Base-by-base conservation (phyloP, 2,113 vertebrate species). In the rat (Rattus norvegicus) region DNA sequence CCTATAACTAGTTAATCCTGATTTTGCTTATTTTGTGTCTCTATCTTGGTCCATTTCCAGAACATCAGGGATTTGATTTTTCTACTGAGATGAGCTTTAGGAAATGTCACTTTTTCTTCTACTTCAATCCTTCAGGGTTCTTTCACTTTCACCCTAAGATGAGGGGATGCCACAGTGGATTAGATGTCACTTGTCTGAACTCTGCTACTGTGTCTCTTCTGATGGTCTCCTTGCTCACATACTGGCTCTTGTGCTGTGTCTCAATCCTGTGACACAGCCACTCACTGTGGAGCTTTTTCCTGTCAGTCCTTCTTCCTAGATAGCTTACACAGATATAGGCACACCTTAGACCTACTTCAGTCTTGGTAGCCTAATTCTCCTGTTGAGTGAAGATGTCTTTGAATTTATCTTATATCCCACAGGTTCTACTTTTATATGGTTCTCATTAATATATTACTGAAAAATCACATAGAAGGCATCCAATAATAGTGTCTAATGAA, bases 181-280 rank as follows among this genome's bases (percentile, higher is more conserved):
- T 65, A 47, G n/a, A 28, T 3, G 19, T 13, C 26, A 36, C n/a
- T 11, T 30, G 28, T 33, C 33, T 76, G 10, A 5, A n/a, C 2
- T 17, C 24, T 56, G 19, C 2, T 22, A 12, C 17, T 14, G 17
- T 61, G 1, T 6, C 14, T 49, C 19, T 19, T 22, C 11, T 54
- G 39, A 14, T 30, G 11, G 2, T 24, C 33, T 0, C 26, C 19
- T 63, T 24, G 7, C 9, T 86, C n/a, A 30, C 0, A 20, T 16
- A 5, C 12, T 19, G 3, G 7, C 7, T 49, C 33, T 10, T 47
- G 19, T 49, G 5, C 7, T 43, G 0, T 67, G 39, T n/a, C 24
- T 86, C 3, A 5, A n/a, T 16, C 19, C 2, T 7, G 12, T 2
- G 19, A 28, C 4, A 24, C 2, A 56, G 16, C 0, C 1, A 43